Evolutionary conservation across 2,888 invertebrate species (phyloP), one percentile per base, ranked within the genome.

Genomic region (Anodontia alba): DNA sequence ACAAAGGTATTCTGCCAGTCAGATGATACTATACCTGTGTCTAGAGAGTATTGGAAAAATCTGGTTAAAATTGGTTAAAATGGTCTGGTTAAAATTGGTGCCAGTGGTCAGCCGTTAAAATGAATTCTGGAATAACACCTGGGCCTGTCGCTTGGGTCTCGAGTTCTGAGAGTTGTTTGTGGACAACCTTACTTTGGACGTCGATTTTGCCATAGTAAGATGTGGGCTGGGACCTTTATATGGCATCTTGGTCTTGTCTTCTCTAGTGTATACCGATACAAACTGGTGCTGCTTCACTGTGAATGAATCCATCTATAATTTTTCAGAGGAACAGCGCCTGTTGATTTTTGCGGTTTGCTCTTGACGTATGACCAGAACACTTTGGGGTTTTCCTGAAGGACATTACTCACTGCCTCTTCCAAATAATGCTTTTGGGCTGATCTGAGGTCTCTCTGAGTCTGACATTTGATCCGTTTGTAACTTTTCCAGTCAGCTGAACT

Each of bases 1-100:
- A 78, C 46, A 31, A n/a, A 29, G 43, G 80, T 76, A 17, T 72
- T 57, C 33, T 68, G 12, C 73, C 70, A 79, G 42, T 81, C 82
- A 29, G 49, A 10, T n/a, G 73, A 82, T 38, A 78, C 74, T 43
- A 31, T 17, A 1, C 77, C 76, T 15, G 2, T 23, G 43, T 80
- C 77, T 7, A 77, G 33, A 26, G 72, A 76, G 17, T 31, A 33
- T 54, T 80, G 76, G 72, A n/a, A n/a, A n/a, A n/a, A n/a, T n/a
- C n/a, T n/a, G n/a, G n/a, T n/a, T 42, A 15, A 42, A 42, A 42
- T 42, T 10, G 15, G 42, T 15, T 42, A 15, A 42, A 38, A 73
- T 17, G 67, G 12, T 17, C 26, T 49, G 26, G 80, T 43, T 7
- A 80, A 43, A 7, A 71, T 42, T 17, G 70, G 62, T 5, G 70